phyloP scores from a whole-genome alignment of 2,888 invertebrate genomes.

The Leucozona laternaria region DNA sequence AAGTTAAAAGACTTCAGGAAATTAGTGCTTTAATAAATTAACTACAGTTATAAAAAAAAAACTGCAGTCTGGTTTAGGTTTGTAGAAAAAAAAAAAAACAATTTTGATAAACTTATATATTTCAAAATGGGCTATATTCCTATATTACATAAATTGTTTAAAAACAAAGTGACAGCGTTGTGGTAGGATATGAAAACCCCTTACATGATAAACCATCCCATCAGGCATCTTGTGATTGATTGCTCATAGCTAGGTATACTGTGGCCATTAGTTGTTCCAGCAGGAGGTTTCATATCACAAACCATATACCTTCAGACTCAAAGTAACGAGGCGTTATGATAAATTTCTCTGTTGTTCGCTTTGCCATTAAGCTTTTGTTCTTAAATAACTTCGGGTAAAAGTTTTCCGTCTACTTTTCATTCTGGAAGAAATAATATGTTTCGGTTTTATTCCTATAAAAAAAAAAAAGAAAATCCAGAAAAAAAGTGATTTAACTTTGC shows the following conservation, averaged over 20 bases:
- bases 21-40: too few species aligned
- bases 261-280: neutral
- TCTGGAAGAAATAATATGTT: conserved; percentile 8
- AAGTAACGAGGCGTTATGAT: conserved; percentile 11
- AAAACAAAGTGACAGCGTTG: neutral
- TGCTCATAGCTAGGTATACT: neutral
- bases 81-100: too few species aligned
- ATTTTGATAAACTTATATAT: too few species aligned
- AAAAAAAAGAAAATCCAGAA: neutral
- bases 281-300: neutral
- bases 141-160: too few species aligned
- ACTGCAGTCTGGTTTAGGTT: too few species aligned
- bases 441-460: neutral
- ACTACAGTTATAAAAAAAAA: too few species aligned
- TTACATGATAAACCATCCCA: neutral
- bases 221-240: neutral
- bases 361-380: conserved; percentile 21
- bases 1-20: too few species aligned
- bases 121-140: too few species aligned
- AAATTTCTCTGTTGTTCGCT: neutral
- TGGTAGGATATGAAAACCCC: neutral
- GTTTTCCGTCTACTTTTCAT: neutral
- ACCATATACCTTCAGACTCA: neutral
- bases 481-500: neutral
- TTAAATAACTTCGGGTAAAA: neutral